Conservation (phyloP, 2,888 invertebrate genomes). For the Lasioglossum lativentre region DNA sequence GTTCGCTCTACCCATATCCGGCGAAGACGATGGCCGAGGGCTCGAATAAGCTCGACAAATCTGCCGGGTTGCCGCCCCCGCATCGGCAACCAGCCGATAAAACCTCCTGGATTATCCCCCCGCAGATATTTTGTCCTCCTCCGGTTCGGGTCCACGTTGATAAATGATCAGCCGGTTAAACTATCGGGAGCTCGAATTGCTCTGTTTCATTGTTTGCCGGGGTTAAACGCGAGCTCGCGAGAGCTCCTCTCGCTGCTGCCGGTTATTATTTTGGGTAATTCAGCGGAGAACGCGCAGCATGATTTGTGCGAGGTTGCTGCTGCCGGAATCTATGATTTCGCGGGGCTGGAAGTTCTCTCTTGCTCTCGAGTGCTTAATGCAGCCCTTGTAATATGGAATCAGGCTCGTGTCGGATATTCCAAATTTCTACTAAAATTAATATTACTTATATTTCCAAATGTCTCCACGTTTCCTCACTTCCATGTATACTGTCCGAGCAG, state of each 20-base stretch:
- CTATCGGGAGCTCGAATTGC: not conserved
- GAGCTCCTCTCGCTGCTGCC: not conserved
- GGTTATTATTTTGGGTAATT: not conserved
- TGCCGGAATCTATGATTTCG: not conserved
- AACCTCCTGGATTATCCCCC: not conserved
- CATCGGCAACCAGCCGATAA: not conserved
- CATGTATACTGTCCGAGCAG: no score
- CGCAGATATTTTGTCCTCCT: not conserved
- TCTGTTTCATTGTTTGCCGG: not conserved
- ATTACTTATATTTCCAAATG: no score
- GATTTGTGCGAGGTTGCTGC: not conserved
- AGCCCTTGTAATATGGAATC: no score
- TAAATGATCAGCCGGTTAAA: not conserved
- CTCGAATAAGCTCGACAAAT: slow-evolving; percentile 50
- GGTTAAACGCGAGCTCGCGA: not conserved
- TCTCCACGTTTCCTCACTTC: no score
- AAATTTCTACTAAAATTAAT: no score
- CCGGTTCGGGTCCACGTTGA: not conserved
- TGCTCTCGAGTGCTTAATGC: no score
- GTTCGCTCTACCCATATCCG: slow-evolving; percentile 38
- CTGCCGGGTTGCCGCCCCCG: slow-evolving; percentile 19
- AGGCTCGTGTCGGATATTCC: no score
- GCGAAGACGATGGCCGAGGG: slow-evolving; percentile 54
- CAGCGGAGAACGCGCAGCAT: not conserved
- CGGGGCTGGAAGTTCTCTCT: not conserved